Base-by-base conservation (phyloP, 2,888 invertebrate species). In the Lasioglossum calceatum region DNA sequence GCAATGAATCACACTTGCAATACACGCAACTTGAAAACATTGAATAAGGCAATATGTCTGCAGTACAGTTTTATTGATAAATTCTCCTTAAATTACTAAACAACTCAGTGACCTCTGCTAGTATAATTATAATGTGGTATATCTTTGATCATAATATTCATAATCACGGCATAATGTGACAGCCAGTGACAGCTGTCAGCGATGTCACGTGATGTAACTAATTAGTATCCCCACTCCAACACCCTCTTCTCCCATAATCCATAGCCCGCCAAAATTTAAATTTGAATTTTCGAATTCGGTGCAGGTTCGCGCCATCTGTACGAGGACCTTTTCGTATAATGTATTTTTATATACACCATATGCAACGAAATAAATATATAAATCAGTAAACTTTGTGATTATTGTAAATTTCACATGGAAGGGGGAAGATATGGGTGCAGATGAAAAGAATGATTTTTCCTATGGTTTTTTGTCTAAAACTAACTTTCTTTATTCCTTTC, bases 401-500 rank as follows among this genome's bases (percentile, higher is more conserved):
- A 71, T 71, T 71, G 14, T 42, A 42, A 54, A 42, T n/a, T 71
- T n/a, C 1, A 71, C n/a, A n/a, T 44, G 71, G 71, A 71, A n/a
- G n/a, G 42, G n/a, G n/a, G 5, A 71, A 42, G 71, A 71, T 71
- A 71, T 71, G 74, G 50, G 50, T 74, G 36, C 14, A 74, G 74
- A 74, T 74, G 36, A n/a, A 74, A 74, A 54, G 74, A 74, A 44
- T 64, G 39, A 47, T 78, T 47, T 78, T 74, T 32, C 23, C 23
- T 54, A 23, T 70, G 23, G 23, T 36, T 36, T 44, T 87, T 85
- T 84, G 64, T 91, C 90, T 91, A 91, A 91, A 91, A 91, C 91
- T 91, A 91, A 90, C 81, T 91, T 89, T 90, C 83, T 91, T 91
- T 91, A 91, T 91, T 91, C 79, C 80, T 85, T 81, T 82, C 84